These are phyloP conservation scores for Agrilus cyanescens DNA, from an alignment of 2,888 invertebrate species.

Conservation along the genomic window DNA sequence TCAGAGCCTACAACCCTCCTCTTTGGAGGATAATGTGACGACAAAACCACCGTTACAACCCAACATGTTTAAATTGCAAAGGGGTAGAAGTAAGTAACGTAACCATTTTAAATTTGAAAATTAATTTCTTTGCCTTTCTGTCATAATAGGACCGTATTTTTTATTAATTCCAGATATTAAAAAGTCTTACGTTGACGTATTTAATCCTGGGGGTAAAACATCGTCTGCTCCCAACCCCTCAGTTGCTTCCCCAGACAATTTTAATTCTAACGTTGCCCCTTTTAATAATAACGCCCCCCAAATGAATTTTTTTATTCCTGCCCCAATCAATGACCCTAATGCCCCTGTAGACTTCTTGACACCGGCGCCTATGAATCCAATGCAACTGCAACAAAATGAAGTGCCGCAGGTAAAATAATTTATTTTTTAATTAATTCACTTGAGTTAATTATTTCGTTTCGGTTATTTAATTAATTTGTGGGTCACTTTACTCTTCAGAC, in stretches of 20 bases:
- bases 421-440: background rate
- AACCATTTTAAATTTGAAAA: background rate
- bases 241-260: constrained; percentile 29
- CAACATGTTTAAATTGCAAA: constrained; percentile 72
- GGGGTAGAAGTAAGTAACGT: constrained; percentile 54
- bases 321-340: constrained; percentile 41
- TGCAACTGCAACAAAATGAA: constrained; percentile 12
- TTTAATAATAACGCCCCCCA: constrained; percentile 25
- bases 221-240: constrained; percentile 24
- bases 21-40: constrained; percentile 6
- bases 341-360: constrained; percentile 46
- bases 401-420: constrained; percentile 25
- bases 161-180: constrained; percentile 51
- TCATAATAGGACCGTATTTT: no score
- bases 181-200: constrained; percentile 82
- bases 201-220: constrained; percentile 56
- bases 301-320: constrained; percentile 44
- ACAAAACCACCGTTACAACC: constrained; percentile 30
- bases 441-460: no score
- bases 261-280: constrained; percentile 10
- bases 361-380: constrained; percentile 24
- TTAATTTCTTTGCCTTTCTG: no score
- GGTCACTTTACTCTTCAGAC: background rate
- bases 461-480: background rate
- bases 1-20: background rate